Base-by-base conservation (phyloP, 2,888 invertebrate genomes). In the Parelbella ahira region DNA sequence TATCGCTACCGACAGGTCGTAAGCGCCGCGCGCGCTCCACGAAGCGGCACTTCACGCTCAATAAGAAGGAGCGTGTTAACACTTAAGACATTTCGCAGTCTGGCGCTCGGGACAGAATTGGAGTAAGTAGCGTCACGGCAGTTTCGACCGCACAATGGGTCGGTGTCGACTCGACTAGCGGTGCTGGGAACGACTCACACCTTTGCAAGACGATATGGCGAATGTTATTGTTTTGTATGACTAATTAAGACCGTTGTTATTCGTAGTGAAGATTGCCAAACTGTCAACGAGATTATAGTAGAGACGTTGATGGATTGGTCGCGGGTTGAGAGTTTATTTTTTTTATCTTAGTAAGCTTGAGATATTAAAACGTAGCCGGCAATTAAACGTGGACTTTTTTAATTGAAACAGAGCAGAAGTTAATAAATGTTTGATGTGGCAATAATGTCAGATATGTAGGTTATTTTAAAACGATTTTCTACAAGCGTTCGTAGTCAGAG, bases 91-190 rank as follows among this genome's bases (percentile, higher is more conserved):
- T 84, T 86, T 58, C 59, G 49, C 20, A 41, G 71, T 68, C 69
- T 69, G 53, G 58, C 33, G 13, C 45, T 49, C 56, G 56, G 74
- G 81, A 81, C 83, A 82, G 84, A 87, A 86, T 86, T 86, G 80
- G 86, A 87, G 86, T 87, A 84, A 83, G 86, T 86, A 87, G 83
- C 83, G 82, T 82, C 84, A 84, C 81, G 84, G 76, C 81, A 78
- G 77, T 74, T 76, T 76, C 78, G 79, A 74, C 82, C 79, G 81
- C 83, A 86, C 86, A 87, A 87, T 86, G 68, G 76, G 70, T 67
- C 70, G 77, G 76, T 76, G 80, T 77, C 68, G 75, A 70, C 68
- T 72, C 81, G 80, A 68, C 73, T 83, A 82, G 83, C 83, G 80
- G 83, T 81, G 79, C 70, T 78, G 80, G 69, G 81, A 81, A 77